These are phyloP conservation scores for Lerema accius DNA, from an alignment of 1,140 invertebrate species.

Conservation along the genomic window DNA sequence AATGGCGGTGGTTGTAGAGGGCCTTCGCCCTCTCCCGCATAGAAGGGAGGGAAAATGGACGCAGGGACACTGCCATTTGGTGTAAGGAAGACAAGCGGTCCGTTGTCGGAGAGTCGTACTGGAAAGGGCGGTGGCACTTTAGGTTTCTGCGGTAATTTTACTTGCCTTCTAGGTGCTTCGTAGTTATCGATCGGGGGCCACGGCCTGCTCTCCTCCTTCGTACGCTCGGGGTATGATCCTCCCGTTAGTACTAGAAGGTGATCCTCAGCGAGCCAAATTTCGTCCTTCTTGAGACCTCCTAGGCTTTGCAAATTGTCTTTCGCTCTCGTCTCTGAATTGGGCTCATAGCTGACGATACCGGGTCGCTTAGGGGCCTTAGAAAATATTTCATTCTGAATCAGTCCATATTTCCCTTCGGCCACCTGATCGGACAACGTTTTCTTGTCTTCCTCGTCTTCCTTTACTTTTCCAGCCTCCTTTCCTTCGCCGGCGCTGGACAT, in stretches of 20 bases:
- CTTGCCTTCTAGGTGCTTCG: slow-evolving; percentile 89
- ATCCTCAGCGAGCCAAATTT: slow-evolving; percentile 95
- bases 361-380: slow-evolving; percentile 86
- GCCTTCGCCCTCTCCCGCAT: slow-evolving; percentile 84
- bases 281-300: slow-evolving; percentile 91
- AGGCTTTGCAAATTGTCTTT: slow-evolving; percentile 90
- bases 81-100: slow-evolving; percentile 89
- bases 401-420: slow-evolving; percentile 93
- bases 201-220: slow-evolving; percentile 70
- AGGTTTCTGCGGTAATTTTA: slow-evolving; percentile 89
- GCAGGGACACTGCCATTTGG: slow-evolving; percentile 84
- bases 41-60: slow-evolving; percentile 75
- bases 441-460: slow-evolving; percentile 88
- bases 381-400: slow-evolving; percentile 94
- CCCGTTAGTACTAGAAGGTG: slow-evolving; percentile 93
- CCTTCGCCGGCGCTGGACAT: slow-evolving; percentile 87
- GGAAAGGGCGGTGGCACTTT: slow-evolving; percentile 94
- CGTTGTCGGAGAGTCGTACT: slow-evolving; percentile 90
- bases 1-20: slow-evolving; percentile 81
- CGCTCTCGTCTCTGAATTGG: slow-evolving; percentile 88
- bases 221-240: slow-evolving; percentile 85
- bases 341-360: slow-evolving; percentile 90
- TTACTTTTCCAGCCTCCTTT: slow-evolving; percentile 80
- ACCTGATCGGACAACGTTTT: slow-evolving; percentile 93
- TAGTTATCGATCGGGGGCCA: slow-evolving; percentile 93